Percentiles rank a stretch among this genome's conserved stretches.
These are phyloP conservation scores for Cataglyphis cursor DNA, from an alignment of 2,888 invertebrate genomes.

Conservation along the genomic window DNA sequence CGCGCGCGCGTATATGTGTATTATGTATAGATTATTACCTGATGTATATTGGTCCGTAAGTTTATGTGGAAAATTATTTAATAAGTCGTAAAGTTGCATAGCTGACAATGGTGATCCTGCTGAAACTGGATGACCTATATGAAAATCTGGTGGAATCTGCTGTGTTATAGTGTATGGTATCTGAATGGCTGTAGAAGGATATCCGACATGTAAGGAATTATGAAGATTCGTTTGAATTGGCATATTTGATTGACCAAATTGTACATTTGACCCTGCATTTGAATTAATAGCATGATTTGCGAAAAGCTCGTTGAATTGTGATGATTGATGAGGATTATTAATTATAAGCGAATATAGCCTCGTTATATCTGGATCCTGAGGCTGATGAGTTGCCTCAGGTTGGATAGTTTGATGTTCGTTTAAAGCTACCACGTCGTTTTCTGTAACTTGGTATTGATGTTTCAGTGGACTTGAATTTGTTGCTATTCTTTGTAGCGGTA, in stretches of 20 bases:
- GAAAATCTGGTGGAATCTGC: conserved; percentile 80
- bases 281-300: conserved; percentile 73
- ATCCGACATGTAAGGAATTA: conserved; percentile 82
- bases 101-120: conserved; percentile 81
- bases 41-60: conserved; percentile 77
- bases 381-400: conserved; percentile 72
- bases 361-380: conserved; percentile 78
- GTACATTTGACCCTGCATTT: conserved; percentile 70
- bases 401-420: conserved; percentile 75
- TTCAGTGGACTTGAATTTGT: conserved; percentile 70
- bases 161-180: conserved; percentile 73
- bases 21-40: conserved; percentile 56
- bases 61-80: conserved; percentile 82
- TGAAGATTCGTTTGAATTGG: conserved; percentile 82
- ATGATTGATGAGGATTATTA: conserved; percentile 69
- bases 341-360: conserved; percentile 70
- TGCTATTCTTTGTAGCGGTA: conserved; percentile 70
- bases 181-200: conserved; percentile 76
- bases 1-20: not conserved
- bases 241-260: conserved; percentile 75
- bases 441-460: conserved; percentile 83
- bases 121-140: conserved; percentile 80
- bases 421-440: conserved; percentile 76
- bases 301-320: conserved; percentile 80
- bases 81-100: conserved; percentile 81